Percentiles rank a stretch among this genome's conserved stretches.
These are phyloP conservation scores for Crotophaga sulcirostris DNA, from an alignment of 2,113 vertebrate species.

Conservation along the genomic window DNA sequence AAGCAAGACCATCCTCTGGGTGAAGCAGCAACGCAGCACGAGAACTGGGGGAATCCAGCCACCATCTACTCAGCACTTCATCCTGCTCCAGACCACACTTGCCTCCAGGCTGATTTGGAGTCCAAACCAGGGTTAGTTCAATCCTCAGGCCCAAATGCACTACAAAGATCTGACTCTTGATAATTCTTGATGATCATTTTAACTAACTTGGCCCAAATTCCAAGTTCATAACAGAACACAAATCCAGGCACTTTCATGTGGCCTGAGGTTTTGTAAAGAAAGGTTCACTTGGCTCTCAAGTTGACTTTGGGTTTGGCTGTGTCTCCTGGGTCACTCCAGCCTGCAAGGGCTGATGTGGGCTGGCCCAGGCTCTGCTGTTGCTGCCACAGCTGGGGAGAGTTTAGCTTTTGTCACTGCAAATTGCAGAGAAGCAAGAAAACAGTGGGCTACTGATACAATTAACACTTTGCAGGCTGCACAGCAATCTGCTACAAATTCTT, in stretches of 20 bases:
- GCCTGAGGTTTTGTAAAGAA: constrained; percentile 64
- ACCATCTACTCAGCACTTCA: background rate
- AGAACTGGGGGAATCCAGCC: background rate
- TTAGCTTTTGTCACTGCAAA: background rate
- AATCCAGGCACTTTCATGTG: constrained; percentile 34
- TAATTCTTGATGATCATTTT: constrained; percentile 17
- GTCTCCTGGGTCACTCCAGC: constrained; percentile 2
- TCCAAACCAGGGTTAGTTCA: background rate
- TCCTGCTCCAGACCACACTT: background rate
- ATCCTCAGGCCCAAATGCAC: background rate
- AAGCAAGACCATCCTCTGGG: rapidly evolving
- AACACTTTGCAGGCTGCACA: background rate
- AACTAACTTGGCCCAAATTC: constrained; percentile 18
- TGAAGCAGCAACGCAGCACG: rapidly evolving
- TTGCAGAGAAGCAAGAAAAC: background rate
- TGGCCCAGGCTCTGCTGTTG: background rate
- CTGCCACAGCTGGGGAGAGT: background rate
- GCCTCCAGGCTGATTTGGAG: background rate
- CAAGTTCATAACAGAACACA: background rate
- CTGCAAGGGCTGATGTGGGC: background rate
- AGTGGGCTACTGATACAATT: rapidly evolving
- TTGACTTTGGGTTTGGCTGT: constrained; percentile 34
- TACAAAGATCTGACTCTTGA: constrained; percentile 2
- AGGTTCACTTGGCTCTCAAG: constrained; percentile 9
- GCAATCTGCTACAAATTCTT: background rate